These are phyloP conservation scores for Meteorus cinctellus DNA, from an alignment of 2,888 invertebrate genomes.

Conservation along the genomic window DNA sequence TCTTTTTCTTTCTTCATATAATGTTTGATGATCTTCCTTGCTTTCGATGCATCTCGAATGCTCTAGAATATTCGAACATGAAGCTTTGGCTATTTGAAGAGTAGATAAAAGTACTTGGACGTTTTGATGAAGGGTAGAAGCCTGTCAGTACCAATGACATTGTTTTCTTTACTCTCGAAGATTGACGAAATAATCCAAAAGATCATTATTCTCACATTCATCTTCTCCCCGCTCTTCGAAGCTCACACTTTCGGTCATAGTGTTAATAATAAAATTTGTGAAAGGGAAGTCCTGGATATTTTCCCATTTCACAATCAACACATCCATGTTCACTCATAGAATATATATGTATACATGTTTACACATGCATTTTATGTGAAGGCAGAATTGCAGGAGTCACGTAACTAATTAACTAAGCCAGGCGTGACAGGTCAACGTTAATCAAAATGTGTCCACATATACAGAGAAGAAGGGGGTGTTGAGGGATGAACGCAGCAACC, in stretches of 20 bases:
- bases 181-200: slow-evolving; percentile 4
- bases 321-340: neutral
- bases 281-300: neutral
- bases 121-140: neutral
- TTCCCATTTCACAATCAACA: neutral
- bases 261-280: too few relatives aligned
- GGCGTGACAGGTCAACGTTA: slow-evolving; percentile 26
- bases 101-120: neutral
- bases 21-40: neutral
- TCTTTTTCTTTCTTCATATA: neutral
- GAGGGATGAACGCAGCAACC: neutral
- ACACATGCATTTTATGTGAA: neutral
- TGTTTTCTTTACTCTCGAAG: neutral
- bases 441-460: slow-evolving; percentile 11
- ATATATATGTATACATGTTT: neutral
- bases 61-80: neutral
- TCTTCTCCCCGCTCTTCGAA: neutral
- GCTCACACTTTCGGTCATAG: neutral
- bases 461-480: neutral
- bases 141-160: neutral
- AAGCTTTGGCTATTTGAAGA: neutral
- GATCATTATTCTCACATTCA: neutral
- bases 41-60: neutral
- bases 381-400: slow-evolving; percentile 19
- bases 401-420: slow-evolving; percentile 41